phyloP scores from a whole-genome alignment of 2,888 invertebrate genomes.

The Trichacis sp. region DNA sequence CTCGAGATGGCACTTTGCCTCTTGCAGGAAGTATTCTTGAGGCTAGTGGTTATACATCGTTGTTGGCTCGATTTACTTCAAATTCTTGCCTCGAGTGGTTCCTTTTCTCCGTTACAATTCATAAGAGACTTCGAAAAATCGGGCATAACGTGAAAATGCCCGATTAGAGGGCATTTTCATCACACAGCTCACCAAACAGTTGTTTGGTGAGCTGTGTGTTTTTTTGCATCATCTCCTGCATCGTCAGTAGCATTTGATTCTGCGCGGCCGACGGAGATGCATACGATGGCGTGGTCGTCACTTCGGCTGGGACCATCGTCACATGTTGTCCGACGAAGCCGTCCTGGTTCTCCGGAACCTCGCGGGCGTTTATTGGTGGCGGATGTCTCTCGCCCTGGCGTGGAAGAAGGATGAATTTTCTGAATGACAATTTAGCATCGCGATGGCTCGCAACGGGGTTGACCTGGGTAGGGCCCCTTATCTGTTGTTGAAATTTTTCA shows the following conservation, averaged over 20 bases:
- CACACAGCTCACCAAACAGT: background rate
- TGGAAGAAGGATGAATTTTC: no score
- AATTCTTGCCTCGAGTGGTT: conserved; percentile 21
- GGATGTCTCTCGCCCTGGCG: no score
- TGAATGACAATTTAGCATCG: no score
- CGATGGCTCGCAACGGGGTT: no score
- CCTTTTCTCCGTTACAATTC: conserved; percentile 19
- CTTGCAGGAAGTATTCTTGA: conserved; percentile 25
- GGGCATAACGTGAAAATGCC: conserved; percentile 36
- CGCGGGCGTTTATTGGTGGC: no score
- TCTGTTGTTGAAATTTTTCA: no score
- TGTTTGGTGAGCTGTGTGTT: conserved; percentile 1
- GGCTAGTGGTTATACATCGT: conserved; percentile 29
- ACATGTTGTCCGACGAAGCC: no score
- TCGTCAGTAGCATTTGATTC: background rate
- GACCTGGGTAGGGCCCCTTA: no score
- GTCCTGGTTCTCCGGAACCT: no score
- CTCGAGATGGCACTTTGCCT: conserved; percentile 17
- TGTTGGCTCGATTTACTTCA: conserved; percentile 33
- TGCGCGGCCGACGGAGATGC: no score
- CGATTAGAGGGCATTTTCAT: background rate
- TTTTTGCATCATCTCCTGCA: background rate
- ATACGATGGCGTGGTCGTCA: no score
- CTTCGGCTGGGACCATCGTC: no score
- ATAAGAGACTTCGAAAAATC: conserved; percentile 32